Evolutionary conservation across 2,113 vertebrate genomes (phyloP), one percentile per base, ranked within the genome.

Genomic region (Epinephelus cyanopodus): DNA sequence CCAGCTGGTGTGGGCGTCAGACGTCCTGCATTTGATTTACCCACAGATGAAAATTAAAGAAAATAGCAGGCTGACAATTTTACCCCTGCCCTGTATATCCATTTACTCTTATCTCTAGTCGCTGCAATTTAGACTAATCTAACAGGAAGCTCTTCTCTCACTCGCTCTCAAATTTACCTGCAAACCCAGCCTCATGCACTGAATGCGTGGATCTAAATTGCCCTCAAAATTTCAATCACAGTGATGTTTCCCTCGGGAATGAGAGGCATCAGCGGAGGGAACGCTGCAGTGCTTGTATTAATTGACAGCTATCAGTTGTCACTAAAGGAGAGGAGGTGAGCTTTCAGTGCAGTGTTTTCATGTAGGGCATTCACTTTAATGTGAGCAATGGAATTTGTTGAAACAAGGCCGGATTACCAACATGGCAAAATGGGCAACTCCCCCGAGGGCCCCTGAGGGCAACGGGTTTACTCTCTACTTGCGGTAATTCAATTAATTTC

Each of bases 1-100:
- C 80, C 72, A 65, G 56, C 50, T 76, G 18, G 10, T 61, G 70
- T 68, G 53, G 78, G 73, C 4, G 17, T 79, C 61, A 52, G 61
- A 65, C 12, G 2, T 78, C 23, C 45, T 54, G 76, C 74, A 17
- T 66, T 72, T 69, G 14, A 75, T 83, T 72, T 60, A 23, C 19
- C 29, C 53, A 33, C 27, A 61, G 23, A 69, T 52, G 52, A 61
- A 69, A 73, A 83, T 69, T 9, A 74, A 77, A 76, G 53, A 52
- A 74, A 78, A 79, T n/a, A 57, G 27, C 37, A 48, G 45, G n/a
- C 19, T 48, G 27, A 39, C 42, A n/a, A 18, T 12, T 39, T 15
- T 57, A 21, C 15, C 53, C 12, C 48, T 19, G 58, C 21, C 14
- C 58, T 27, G 50, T 29, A 61, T 19, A 67, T 45, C 45, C 13